A percentile compares a stretch with the other conserved stretches of the same genome.
Evolutionary conservation across 2,888 invertebrate genomes (phyloP).

Genomic region (Pyralis farinalis): DNA sequence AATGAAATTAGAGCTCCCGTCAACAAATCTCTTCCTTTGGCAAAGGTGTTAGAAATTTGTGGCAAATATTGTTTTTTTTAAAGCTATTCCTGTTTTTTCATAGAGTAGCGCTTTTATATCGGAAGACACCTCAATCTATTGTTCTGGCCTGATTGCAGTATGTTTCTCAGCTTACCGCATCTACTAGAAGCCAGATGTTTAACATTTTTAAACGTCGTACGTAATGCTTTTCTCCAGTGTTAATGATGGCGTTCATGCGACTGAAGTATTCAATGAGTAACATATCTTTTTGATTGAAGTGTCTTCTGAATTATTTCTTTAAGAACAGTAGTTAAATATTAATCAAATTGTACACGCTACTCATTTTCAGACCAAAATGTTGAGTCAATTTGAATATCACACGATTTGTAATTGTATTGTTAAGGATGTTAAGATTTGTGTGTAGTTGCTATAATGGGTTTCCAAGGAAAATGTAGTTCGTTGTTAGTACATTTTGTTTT

Average conservation of each 20-base stretch:
- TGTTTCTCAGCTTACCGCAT: too few species aligned
- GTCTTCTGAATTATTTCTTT: constrained; percentile 10
- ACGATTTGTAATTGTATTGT: constrained; percentile 48
- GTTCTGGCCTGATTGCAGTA: too few species aligned
- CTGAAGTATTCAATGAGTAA: not conserved
- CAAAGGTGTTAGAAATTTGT: not conserved
- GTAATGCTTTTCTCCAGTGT: too few species aligned
- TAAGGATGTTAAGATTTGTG: constrained; percentile 53
- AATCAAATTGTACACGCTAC: constrained; percentile 38
- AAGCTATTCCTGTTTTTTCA: not conserved
- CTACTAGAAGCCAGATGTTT: too few species aligned
- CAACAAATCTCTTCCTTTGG: constrained; percentile 18
- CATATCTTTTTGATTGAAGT: constrained; percentile 11
- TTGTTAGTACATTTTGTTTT: constrained; percentile 61
- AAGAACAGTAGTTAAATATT: constrained; percentile 11
- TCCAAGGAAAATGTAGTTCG: constrained; percentile 49
- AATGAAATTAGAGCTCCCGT: constrained; percentile 33
- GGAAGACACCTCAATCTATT: constrained; percentile 1
- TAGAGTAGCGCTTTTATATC: not conserved
- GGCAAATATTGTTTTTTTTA: not conserved
- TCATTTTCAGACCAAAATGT: constrained; percentile 65
- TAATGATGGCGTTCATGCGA: constrained; percentile 1
- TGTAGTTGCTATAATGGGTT: constrained; percentile 55
- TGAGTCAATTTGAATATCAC: constrained; percentile 73
- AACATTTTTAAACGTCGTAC: too few species aligned